Conservation (phyloP, 2,113 vertebrate species). For the Microcebus jonahi region DNA sequence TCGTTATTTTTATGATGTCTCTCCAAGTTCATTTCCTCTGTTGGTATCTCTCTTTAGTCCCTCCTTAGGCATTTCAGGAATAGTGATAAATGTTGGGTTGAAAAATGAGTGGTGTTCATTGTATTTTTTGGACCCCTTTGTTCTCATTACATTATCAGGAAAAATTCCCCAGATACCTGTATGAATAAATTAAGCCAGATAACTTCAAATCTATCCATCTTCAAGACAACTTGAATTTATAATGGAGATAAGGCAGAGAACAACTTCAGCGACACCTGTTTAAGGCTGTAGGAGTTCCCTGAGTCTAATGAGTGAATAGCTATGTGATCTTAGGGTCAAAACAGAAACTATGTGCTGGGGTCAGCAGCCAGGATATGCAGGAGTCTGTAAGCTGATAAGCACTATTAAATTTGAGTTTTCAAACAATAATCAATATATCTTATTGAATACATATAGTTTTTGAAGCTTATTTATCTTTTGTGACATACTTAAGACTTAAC, state of each 20-base stretch:
- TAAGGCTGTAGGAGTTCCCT: slow-evolving; percentile 2
- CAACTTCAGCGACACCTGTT: neutral
- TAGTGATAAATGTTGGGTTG: neutral
- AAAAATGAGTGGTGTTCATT: neutral
- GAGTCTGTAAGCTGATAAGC: neutral
- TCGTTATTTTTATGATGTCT: slow-evolving; percentile 26
- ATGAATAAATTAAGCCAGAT: neutral
- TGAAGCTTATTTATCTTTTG: slow-evolving; percentile 36
- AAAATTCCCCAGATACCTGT: slow-evolving; percentile 32
- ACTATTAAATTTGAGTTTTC: slow-evolving; percentile 19
- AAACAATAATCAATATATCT: neutral
- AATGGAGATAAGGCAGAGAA: slow-evolving; percentile 49
- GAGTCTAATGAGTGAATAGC: slow-evolving; percentile 21
- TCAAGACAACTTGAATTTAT: slow-evolving; percentile 44
- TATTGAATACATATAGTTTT: neutral
- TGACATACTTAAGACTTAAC: neutral
- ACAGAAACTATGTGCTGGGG: neutral
- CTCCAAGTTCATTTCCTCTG: neutral
- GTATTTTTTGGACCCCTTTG: slow-evolving; percentile 20
- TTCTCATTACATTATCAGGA: slow-evolving; percentile 37
- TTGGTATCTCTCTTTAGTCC: slow-evolving; percentile 37
- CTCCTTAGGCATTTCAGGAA: slow-evolving; percentile 21
- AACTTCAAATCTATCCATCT: slow-evolving; percentile 25
- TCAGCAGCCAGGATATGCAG: slow-evolving; percentile 18
- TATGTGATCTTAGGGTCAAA: slow-evolving; percentile 43